Base-by-base conservation (phyloP, 2,113 vertebrate genomes). In the Syngnathus scovelli region DNA sequence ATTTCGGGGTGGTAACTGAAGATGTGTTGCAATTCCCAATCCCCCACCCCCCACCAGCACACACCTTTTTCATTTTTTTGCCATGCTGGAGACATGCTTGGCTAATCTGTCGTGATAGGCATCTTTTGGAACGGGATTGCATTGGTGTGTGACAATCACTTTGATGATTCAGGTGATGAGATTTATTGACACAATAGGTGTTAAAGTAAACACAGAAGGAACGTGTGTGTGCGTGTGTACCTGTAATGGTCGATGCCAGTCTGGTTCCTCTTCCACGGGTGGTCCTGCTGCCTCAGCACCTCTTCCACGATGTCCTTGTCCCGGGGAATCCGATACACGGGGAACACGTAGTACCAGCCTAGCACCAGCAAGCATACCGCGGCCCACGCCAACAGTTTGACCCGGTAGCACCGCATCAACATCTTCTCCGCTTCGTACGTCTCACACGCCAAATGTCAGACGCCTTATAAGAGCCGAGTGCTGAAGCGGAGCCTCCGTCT, bases 331-430 rank as follows among this genome's bases (percentile, higher is more conserved):
- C 94, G 90, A 86, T 95, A 94, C 2, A 86, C 92, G 0, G 96
- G 95, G 83, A 93, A 98, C 11, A 96, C 68, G 85, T 98, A 98
- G 2, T 96, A 91, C 96, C 95, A 98, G 84, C 94, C 95, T 12
- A 98, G 91, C 13, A 96, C 91, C 82, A 95, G 89, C 64, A 95
- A 81, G 59, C 93, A 93, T 78, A 98, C 73, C 3, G 92, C 95
- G 83, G 94, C 94, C 84, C 94, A 96, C 61, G 93, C 89, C 16
- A 93, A 93, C 84, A 94, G 76, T 61, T 93, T 94, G 75, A 87
- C 90, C 68, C 94, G 91, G 82, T 92, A 94, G 82, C 93, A 94
- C 87, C 91, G 92, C 83, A 92, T 89, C 67, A 83, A 78, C 90
- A 92, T 85, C 77, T 82, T 78, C 69, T n/a, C 19, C 37, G 7